phyloP scores from a whole-genome alignment of 2,797 vertebrate species.

The Garrulus glandarius region DNA sequence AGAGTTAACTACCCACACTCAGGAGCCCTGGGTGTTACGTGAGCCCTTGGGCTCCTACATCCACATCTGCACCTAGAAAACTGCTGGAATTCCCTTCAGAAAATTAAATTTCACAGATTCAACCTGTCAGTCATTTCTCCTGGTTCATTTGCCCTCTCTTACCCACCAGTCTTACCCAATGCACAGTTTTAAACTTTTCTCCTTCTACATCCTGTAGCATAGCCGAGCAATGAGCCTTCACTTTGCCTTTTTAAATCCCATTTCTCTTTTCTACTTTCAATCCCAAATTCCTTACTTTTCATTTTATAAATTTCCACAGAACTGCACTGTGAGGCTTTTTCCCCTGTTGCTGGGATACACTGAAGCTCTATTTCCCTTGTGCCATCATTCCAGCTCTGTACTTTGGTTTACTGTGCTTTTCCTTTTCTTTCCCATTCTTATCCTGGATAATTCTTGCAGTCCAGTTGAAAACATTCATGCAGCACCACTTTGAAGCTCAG shows the following conservation, averaged over 20 bases:
- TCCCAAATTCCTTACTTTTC: not conserved
- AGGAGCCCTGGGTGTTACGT: accelerated
- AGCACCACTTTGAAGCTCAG: not conserved
- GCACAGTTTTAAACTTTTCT: not conserved
- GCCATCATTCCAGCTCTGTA: not conserved
- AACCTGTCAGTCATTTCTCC: not conserved
- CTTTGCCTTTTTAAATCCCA: not conserved
- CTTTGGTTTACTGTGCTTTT: not conserved
- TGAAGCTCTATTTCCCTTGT: not conserved
- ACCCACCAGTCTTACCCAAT: not conserved
- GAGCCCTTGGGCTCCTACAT: not conserved
- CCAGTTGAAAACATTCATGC: not conserved
- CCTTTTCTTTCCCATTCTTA: not conserved
- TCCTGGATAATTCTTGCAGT: not conserved
- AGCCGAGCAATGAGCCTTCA: not conserved
- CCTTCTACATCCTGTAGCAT: not conserved
- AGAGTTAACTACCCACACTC: not conserved
- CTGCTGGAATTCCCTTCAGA: not conserved
- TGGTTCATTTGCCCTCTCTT: not conserved
- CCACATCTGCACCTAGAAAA: not conserved
- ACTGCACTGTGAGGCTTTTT: not conserved
- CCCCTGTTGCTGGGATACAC: not conserved
- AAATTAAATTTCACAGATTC: not conserved
- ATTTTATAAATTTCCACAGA: not conserved
- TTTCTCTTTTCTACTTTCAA: not conserved